Percentiles rank a stretch among this genome's conserved stretches.
Conservation (phyloP, 2,888 invertebrate species). For the Microctonus aethiopoides region DNA sequence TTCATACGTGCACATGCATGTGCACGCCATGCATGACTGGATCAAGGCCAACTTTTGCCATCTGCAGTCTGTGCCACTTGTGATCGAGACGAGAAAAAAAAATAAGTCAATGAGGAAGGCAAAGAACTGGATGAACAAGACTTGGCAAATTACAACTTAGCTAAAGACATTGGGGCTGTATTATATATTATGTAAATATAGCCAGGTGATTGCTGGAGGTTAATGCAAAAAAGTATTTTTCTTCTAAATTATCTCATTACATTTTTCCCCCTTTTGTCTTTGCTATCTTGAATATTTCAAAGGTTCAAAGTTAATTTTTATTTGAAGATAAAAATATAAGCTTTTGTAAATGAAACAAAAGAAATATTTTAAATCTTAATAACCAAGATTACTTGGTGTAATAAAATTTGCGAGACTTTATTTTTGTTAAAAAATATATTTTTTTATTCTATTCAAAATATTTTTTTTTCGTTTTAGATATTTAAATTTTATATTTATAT, state of each 20-base stretch:
- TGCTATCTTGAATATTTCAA: neutral
- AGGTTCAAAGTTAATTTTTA: neutral
- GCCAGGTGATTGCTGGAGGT: conserved; percentile 6
- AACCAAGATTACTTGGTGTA: neutral
- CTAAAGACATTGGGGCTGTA: too few species aligned
- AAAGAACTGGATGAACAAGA: neutral
- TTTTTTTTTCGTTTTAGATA: too few species aligned
- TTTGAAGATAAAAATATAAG: neutral
- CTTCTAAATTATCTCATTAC: neutral
- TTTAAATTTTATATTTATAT: too few species aligned
- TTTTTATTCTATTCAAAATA: too few species aligned
- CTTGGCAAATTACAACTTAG: too few species aligned
- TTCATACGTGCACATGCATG: neutral
- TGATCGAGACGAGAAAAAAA: conserved; percentile 8
- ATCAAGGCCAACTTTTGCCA: conserved; percentile 36
- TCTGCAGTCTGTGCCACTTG: conserved; percentile 13
- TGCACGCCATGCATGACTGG: conserved; percentile 30
- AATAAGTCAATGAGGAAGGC: neutral
- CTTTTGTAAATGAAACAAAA: neutral
- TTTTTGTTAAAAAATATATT: neutral
- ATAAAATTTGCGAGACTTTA: neutral
- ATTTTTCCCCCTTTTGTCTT: neutral
- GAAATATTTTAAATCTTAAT: neutral
- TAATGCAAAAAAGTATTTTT: neutral
- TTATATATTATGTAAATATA: neutral